Evolutionary conservation across 1,140 invertebrate genomes (phyloP).

Genomic region (Drosophila punjabiensis): DNA sequence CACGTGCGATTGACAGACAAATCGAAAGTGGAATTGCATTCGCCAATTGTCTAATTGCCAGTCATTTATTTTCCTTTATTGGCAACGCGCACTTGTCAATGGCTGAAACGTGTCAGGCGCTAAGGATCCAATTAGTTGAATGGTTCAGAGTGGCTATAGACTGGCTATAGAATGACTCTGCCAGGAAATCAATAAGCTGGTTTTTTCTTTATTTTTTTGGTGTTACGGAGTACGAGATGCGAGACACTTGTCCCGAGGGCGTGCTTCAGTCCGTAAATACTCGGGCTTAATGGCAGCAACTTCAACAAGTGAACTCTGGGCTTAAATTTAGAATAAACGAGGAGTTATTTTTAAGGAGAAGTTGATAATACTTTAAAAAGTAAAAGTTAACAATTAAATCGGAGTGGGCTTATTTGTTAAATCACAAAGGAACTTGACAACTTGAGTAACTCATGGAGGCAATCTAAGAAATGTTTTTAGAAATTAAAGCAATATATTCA

Average conservation of each 20-base stretch:
- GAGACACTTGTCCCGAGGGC: constrained; percentile 39
- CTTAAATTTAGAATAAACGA: not conserved
- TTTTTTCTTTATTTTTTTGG: not conserved
- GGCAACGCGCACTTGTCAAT: constrained; percentile 65
- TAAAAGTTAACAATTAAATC: not conserved
- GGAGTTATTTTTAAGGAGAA: constrained; percentile 10
- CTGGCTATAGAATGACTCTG: constrained; percentile 10
- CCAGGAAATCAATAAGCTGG: constrained; percentile 37
- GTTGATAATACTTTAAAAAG: not conserved
- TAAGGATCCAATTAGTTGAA: constrained; percentile 51
- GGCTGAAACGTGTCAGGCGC: constrained; percentile 64
- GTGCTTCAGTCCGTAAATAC: constrained; percentile 36
- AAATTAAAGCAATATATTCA: not conserved
- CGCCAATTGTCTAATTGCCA: constrained; percentile 68
- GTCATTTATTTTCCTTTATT: constrained; percentile 61
- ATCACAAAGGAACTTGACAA: not conserved
- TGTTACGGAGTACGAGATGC: not conserved
- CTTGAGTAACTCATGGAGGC: not conserved
- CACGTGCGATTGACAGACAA: constrained; percentile 75
- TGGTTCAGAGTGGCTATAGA: constrained; percentile 25
- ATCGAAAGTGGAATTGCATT: constrained; percentile 60
- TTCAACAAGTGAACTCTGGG: constrained; percentile 32
- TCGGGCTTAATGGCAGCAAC: constrained; percentile 5
- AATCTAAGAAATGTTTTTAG: too few species aligned
- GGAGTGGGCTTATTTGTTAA: not conserved